Base-by-base conservation (phyloP, 37 sponge, comb jelly and placozoan species). In the Mnemiopsis leidyi region DNA sequence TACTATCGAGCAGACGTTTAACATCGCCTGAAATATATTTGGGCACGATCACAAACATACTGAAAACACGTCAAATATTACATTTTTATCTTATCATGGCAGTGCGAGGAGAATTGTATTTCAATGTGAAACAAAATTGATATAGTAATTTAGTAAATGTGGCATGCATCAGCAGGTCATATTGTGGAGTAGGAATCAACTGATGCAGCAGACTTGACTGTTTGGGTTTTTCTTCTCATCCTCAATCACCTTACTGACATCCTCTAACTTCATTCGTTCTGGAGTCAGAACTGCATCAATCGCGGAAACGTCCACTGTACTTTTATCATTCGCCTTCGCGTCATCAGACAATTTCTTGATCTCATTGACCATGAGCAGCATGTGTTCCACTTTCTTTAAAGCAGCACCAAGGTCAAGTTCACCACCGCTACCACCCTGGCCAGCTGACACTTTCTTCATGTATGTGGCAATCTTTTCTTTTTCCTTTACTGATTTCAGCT, bases 371-470 rank as follows among this genome's bases (percentile, higher is more conserved):
- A 85, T 85, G 9, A 39, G 24, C 48, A 39, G 90, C 90, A 85
- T 85, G 30, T 39, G 26, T n/a, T 85, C 90, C 5, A 85, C 29
- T 40, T 85, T 85, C 61, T 61, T n/a, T 29, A 85, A 2, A 0
- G 61, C 29, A 26, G 36, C 48, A 13, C 61, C 90, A 13, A 85
- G 5, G 24, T 85, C 90, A 20, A 40, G 1, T 20, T 39, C 36
- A 23, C 90, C 93, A 1, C 26, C 34, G 5, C 2, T 71, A n/a
- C n/a, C n/a, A n/a, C n/a, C n/a, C 26, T 67, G 69, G 26, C 5
- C 67, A 69, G 69, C 93, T 36, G 36, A 38, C 28, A 69, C 33
- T 36, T 71, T 71, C 38, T 92, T 92, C 76, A 92, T 92, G 71
- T 36, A 36, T 23, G 38, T 28, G 48, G 35, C 69, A 34, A 69